These are phyloP conservation scores for Zosterops japonicus DNA, from an alignment of 2,113 vertebrate species.

Conservation along the genomic window DNA sequence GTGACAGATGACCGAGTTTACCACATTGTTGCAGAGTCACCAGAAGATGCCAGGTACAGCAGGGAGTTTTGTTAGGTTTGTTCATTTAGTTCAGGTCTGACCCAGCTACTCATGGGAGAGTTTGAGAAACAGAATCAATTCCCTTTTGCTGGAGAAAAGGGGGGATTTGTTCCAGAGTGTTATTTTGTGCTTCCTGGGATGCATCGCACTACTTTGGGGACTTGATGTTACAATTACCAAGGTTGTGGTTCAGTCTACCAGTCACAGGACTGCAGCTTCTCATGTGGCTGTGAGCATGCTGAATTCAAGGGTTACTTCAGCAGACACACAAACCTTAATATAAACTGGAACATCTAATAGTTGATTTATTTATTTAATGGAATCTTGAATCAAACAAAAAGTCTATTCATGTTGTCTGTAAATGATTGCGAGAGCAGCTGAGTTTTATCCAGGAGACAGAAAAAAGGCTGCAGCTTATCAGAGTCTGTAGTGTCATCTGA, in stretches of 20 bases:
- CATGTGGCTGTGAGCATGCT: not conserved
- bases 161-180: not conserved
- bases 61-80: not conserved
- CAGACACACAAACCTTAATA: slow-evolving; percentile 19
- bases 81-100: not conserved
- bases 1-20: slow-evolving; percentile 90
- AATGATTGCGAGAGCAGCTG: slow-evolving; percentile 63
- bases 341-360: slow-evolving; percentile 58
- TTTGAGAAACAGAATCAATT: not conserved
- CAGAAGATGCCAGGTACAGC: slow-evolving; percentile 88
- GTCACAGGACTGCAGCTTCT: not conserved
- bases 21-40: slow-evolving; percentile 91
- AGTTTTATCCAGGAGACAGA: slow-evolving; percentile 60
- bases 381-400: slow-evolving; percentile 59
- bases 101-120: not conserved
- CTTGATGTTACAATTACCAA: not conserved
- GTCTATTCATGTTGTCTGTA: slow-evolving; percentile 66
- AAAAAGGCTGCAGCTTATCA: slow-evolving; percentile 51
- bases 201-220: not conserved
- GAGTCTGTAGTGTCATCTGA: slow-evolving; percentile 65
- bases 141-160: not conserved
- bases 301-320: slow-evolving; percentile 23
- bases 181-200: not conserved
- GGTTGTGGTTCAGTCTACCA: not conserved
- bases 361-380: slow-evolving; percentile 66